phyloP scores from a whole-genome alignment of 1,140 invertebrate species.

The Rhopalosiphum maidis region DNA sequence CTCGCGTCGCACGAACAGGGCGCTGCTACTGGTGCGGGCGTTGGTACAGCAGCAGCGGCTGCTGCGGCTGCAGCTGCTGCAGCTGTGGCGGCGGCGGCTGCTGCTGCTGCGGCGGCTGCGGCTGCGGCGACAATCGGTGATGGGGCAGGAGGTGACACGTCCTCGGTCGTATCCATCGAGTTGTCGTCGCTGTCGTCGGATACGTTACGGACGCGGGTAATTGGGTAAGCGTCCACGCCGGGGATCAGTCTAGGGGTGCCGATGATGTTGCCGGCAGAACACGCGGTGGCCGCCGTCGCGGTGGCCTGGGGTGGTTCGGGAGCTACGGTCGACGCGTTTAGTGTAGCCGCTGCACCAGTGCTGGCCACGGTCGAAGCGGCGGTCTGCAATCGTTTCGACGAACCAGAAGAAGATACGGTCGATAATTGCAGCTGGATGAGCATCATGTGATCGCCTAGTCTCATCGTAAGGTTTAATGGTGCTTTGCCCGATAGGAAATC shows the following conservation, averaged over 20 bases:
- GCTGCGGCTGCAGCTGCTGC: conserved; percentile 42
- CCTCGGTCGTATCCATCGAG: conserved; percentile 58
- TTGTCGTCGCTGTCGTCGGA: conserved; percentile 59
- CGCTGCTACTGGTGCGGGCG: conserved; percentile 57
- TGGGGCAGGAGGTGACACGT: background rate
- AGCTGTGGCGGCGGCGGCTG: conserved; percentile 5
- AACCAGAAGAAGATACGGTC: conserved; percentile 67
- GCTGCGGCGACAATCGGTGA: conserved; percentile 37
- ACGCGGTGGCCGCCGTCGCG: conserved; percentile 60
- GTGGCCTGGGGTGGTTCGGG: conserved; percentile 59
- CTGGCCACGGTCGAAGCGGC: conserved; percentile 21
- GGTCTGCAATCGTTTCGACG: conserved; percentile 32
- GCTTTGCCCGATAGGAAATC: conserved; percentile 93
- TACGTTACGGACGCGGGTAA: conserved; percentile 59
- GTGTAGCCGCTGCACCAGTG: conserved; percentile 58
- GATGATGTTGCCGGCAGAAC: conserved; percentile 58
- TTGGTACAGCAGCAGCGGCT: conserved; percentile 40
- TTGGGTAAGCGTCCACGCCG: conserved; percentile 48
- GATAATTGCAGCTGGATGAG: conserved; percentile 92
- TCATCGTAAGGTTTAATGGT: conserved; percentile 91
- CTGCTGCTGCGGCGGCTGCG: conserved; percentile 49
- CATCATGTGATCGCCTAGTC: conserved; percentile 96
- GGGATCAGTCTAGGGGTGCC: conserved; percentile 54
- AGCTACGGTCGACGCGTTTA: conserved; percentile 61
- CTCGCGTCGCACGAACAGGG: conserved; percentile 58